A percentile compares a stretch with the other conserved stretches of the same genome.
Evolutionary conservation across 2,797 vertebrate genomes (phyloP).

Genomic region (Pseudocheirus occidentalis): DNA sequence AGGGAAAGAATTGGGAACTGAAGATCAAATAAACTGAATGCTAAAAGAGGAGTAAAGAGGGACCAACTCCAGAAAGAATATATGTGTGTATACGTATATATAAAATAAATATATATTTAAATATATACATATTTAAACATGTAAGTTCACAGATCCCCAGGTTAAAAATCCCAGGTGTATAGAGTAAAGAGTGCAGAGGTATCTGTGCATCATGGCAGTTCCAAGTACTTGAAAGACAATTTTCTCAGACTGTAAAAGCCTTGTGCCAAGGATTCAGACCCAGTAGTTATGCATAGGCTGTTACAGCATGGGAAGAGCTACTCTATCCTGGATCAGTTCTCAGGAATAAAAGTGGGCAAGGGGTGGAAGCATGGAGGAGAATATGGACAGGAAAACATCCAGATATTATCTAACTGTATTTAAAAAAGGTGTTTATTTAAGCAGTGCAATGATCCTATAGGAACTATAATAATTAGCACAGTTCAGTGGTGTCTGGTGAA

Average conservation of each 20-base stretch:
- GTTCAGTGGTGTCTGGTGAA: background rate
- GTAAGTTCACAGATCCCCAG: background rate
- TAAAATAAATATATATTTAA: no score
- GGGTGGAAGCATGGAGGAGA: background rate
- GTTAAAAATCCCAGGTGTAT: background rate
- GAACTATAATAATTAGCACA: background rate
- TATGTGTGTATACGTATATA: no score
- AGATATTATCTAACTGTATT: background rate
- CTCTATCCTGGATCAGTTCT: background rate
- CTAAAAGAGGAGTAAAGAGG: background rate
- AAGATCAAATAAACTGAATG: background rate
- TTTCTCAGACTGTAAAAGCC: background rate
- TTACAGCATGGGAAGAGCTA: background rate
- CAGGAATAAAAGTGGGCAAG: background rate
- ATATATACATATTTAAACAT: no score
- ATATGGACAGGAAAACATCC: background rate
- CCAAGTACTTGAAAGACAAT: background rate
- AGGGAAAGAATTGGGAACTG: background rate
- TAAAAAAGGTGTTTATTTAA: background rate
- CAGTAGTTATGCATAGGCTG: background rate
- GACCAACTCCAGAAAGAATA: background rate
- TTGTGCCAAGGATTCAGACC: background rate
- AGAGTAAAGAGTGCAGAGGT: background rate
- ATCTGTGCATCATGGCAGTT: background rate
- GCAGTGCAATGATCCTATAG: background rate